Evolutionary conservation across 92 coral and sea anemone genomes (phyloP), one percentile per base, ranked within the genome.

Genomic region (Palythoa caribaeorum): DNA sequence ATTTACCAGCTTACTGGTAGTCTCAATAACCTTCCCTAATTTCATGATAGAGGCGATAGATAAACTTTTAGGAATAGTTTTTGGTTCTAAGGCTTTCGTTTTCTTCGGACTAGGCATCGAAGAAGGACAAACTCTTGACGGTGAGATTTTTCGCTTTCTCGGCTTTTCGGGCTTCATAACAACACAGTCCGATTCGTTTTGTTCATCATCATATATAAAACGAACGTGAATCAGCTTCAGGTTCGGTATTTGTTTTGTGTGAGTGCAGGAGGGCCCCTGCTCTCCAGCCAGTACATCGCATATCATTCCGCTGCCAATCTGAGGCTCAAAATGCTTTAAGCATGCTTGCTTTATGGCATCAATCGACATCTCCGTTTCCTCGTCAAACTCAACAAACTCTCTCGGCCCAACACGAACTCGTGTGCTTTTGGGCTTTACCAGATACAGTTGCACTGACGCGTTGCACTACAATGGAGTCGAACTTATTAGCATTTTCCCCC

Each of bases 21-120:
- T 57, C 75, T 89, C 85, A 47, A 93, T 76, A 62, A 93, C 91
- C 86, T 77, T 90, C 76, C 93, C 93, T 85, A 93, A 88, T 83
- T 83, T 93, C 78, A 93, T 86, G 77, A 92, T 87, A 39, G 73
- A 66, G 51, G 84, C 66, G 57, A 91, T 91, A 15, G 94, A 79
- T 72, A 88, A 71, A 74, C 91, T 89, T 78, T 87, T 86, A 85
- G 93, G 92, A 80, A 88, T 69, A 66, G 75, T 63, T 87, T 78
- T 78, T 78, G 28, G 40, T 71, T 51, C 50, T 71, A 57, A 69
- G 72, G 68, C 68, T 77, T 87, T 77, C 74, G 52, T 38, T 76
- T 63, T 87, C 69, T 71, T 79, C 66, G 90, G 80, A 73, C 86
- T 79, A 17, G 87, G 87, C 86, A n/a, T n/a, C n/a, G n/a, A n/a